Evolutionary conservation across 2,888 invertebrate genomes (phyloP), one percentile per base, ranked within the genome.

Genomic region (Nephrocerus scutellatus): DNA sequence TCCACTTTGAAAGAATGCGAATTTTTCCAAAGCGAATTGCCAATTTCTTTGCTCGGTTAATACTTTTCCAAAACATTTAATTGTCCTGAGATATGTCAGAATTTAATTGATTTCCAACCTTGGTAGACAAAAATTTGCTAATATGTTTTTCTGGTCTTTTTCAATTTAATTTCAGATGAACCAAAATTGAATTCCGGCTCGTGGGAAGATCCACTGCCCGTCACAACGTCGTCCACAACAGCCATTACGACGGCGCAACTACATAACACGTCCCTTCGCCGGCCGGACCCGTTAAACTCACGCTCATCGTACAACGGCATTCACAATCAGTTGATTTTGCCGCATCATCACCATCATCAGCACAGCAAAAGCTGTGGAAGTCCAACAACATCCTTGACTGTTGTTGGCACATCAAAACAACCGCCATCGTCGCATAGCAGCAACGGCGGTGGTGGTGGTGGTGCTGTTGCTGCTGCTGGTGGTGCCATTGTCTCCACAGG

Each of bases 101-200:
- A n/a, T n/a, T n/a, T n/a, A n/a, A n/a, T n/a, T n/a, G n/a, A n/a
- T n/a, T n/a, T n/a, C n/a, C n/a, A n/a, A n/a, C n/a, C n/a, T n/a
- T n/a, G n/a, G n/a, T n/a, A n/a, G n/a, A n/a, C n/a, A n/a, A n/a
- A n/a, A n/a, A n/a, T n/a, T n/a, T n/a, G n/a, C n/a, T n/a, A n/a
- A n/a, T n/a, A n/a, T n/a, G n/a, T n/a, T n/a, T n/a, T 23, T 24
- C 32, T 25, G 39, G 10, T 30, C 29, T 35, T 43, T 46, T 41
- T 35, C 32, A 49, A 49, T 47, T 50, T 52, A 51, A 47, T 67
- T 70, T 14, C 73, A 85, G 86, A 86, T 82, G 86, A 86, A 70
- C 81, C 83, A 59, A 80, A 66, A 70, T 72, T 82, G 67, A 76
- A 77, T 64, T 79, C 83, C 47, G 80, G 81, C 67, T 78, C 81